Percentiles rank a stretch among this genome's conserved stretches.
Conservation (phyloP, 2,113 vertebrate species). For the Thymallus thymallus region DNA sequence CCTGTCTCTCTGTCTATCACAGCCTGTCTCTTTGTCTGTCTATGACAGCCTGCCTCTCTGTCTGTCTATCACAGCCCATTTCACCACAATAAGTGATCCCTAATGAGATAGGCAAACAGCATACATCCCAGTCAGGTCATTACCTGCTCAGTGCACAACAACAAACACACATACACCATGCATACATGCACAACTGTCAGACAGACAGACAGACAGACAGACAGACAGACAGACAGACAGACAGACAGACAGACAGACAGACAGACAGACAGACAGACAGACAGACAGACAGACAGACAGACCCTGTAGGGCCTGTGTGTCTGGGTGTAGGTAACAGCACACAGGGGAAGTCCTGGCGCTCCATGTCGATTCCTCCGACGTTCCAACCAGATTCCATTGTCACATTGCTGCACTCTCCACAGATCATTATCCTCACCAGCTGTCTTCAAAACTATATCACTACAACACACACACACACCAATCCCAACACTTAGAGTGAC, state of each 20-base stretch:
- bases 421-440: constrained; percentile 24
- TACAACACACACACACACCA: background rate
- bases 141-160: no score
- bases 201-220: no score
- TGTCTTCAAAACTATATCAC: constrained; percentile 3
- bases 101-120: no score
- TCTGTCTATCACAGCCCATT: no score
- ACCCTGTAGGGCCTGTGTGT: background rate
- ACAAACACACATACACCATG: no score
- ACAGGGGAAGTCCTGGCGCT: background rate
- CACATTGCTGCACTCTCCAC: background rate
- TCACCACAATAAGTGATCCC: no score
- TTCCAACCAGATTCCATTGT: constrained; percentile 5
- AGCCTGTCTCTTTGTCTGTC: no score
- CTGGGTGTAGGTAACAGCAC: background rate
- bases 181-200: constrained; percentile 1
- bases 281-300: background rate
- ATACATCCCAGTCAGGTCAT: no score
- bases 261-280: constrained; percentile 15
- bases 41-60: no score
- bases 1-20: no score
- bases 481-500: no score
- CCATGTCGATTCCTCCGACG: background rate
- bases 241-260: background rate
- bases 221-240: no score